phyloP scores from a whole-genome alignment of 1,140 invertebrate genomes.

The Calliphora vicina region DNA sequence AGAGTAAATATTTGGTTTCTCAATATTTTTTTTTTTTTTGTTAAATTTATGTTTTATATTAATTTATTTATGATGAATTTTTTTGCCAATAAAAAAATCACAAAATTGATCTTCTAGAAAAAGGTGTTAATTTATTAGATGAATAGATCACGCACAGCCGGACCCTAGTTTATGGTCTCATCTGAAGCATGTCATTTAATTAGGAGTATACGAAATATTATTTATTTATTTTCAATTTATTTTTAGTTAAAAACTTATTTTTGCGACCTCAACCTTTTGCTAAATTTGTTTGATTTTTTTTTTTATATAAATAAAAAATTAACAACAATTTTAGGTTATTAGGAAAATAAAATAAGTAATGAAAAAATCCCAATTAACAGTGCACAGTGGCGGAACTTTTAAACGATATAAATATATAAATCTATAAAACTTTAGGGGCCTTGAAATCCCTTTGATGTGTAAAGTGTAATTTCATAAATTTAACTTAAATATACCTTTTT shows the following conservation, averaged over 20 bases:
- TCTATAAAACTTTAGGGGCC: too few species aligned
- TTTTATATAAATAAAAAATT: neutral
- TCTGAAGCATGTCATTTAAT: neutral
- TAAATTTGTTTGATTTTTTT: neutral
- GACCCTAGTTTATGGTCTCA: neutral
- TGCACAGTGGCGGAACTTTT: too few species aligned
- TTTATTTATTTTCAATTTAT: neutral
- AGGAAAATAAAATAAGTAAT: too few species aligned
- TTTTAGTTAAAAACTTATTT: neutral
- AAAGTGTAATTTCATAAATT: too few species aligned
- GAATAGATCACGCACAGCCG: neutral
- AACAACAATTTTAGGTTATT: neutral
- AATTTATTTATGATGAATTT: neutral
- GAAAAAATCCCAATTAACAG: too few species aligned
- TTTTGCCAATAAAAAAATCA: neutral
- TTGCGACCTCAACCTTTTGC: neutral
- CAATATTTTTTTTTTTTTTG: neutral
- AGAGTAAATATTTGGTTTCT: neutral
- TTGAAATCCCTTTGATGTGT: too few species aligned
- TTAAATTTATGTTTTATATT: neutral
- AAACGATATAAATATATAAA: too few species aligned
- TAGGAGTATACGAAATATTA: neutral
- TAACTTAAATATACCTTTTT: too few species aligned
- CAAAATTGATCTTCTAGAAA: neutral
- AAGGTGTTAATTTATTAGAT: neutral